Evolutionary conservation across 2,113 vertebrate genomes (phyloP).

Genomic region (Strigops habroptila): DNA sequence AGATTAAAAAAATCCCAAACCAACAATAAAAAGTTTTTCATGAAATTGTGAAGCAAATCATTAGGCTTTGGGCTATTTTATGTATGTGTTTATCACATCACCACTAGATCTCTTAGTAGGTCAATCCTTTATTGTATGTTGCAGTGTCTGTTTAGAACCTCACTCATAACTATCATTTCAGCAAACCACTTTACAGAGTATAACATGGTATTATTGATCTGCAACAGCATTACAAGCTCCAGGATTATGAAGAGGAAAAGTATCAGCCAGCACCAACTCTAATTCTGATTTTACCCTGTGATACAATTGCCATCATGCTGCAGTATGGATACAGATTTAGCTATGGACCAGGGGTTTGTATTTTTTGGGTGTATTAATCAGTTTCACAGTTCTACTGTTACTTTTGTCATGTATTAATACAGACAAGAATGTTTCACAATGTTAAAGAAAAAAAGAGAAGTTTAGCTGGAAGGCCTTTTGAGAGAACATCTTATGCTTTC

Average conservation of each 20-base stretch:
- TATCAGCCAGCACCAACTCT: neutral
- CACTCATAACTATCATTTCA: neutral
- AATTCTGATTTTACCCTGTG: neutral
- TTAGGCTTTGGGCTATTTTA: neutral
- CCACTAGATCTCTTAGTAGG: neutral
- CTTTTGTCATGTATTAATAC: neutral
- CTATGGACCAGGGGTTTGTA: neutral
- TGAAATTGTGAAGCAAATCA: neutral
- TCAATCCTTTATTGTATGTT: neutral
- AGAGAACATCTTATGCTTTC: neutral
- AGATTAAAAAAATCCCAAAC: neutral
- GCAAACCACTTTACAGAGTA: neutral
- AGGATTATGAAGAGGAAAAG: neutral
- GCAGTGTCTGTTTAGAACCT: neutral
- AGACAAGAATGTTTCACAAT: neutral
- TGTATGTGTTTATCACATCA: neutral
- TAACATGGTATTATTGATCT: neutral
- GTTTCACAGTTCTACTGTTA: neutral
- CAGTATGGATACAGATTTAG: neutral
- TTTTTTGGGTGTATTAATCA: neutral
- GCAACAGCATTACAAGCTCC: neutral
- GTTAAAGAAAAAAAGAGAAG: neutral
- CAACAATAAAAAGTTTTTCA: neutral
- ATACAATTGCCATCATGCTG: neutral
- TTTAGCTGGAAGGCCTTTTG: neutral